phyloP scores from a whole-genome alignment of 2,888 invertebrate genomes.

The Eupeodes latifasciatus region DNA sequence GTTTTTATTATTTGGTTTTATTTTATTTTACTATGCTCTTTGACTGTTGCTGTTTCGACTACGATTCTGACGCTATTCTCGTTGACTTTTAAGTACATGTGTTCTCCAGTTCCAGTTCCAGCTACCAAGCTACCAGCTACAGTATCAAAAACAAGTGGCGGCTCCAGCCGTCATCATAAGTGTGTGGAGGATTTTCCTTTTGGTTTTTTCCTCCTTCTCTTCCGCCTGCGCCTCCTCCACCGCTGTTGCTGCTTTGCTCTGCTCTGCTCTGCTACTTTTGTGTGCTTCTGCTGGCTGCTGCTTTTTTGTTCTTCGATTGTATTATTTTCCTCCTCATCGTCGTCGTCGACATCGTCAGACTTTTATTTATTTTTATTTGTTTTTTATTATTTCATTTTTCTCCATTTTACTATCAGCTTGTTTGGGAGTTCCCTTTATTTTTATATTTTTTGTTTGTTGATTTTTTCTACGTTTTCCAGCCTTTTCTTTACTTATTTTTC shows the following conservation, averaged over 20 bases:
- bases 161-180: conserved; percentile 59
- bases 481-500: conserved; percentile 63
- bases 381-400: conserved; percentile 55
- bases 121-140: background rate
- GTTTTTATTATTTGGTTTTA: conserved; percentile 4
- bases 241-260: background rate
- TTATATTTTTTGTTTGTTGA: conserved; percentile 31
- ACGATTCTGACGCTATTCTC: conserved; percentile 50
- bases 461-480: conserved; percentile 67
- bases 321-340: conserved; percentile 70
- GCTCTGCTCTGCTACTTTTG: conserved; percentile 28
- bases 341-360: conserved; percentile 53
- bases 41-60: conserved; percentile 49
- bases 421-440: conserved; percentile 64
- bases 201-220: conserved; percentile 56
- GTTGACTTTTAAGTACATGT: conserved; percentile 72
- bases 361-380: conserved; percentile 49
- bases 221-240: background rate
- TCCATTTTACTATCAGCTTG: conserved; percentile 72
- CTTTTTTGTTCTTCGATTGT: conserved; percentile 69
- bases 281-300: conserved; percentile 53
- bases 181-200: conserved; percentile 75
- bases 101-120: conserved; percentile 43
- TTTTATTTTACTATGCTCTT: conserved; percentile 52
- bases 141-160: conserved; percentile 30